Conservation (phyloP, 2,113 vertebrate genomes). For the Rhinichthys klamathensis region DNA sequence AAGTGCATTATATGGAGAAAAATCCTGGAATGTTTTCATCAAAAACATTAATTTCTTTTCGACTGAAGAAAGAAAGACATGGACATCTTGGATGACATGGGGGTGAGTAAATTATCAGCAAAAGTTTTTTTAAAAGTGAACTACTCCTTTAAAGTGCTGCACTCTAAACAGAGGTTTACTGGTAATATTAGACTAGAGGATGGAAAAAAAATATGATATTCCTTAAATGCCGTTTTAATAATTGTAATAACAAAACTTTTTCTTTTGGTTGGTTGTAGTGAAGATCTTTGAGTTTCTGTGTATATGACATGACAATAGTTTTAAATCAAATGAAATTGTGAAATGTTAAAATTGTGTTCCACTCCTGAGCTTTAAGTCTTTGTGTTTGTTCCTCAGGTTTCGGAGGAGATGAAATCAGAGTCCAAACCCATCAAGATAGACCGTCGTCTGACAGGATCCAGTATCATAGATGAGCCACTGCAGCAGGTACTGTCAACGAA, state of each 20-base stretch:
- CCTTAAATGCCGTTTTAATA: background rate
- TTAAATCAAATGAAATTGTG: background rate
- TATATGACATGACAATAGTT: background rate
- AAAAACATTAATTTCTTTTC: no score
- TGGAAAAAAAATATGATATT: background rate
- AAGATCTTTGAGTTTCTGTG: background rate
- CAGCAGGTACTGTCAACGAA: conserved; percentile 82
- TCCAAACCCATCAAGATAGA: conserved; percentile 91
- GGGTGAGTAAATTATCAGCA: no score
- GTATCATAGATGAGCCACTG: conserved; percentile 97
- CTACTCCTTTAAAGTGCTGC: no score
- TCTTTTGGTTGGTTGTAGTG: background rate
- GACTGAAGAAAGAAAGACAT: no score
- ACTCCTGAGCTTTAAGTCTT: background rate
- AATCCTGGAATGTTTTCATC: no score
- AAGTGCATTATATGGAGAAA: no score
- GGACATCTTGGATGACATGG: no score
- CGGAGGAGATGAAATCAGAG: conserved; percentile 96
- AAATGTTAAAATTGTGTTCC: background rate
- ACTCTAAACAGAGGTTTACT: background rate
- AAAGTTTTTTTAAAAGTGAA: no score
- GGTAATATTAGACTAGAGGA: background rate
- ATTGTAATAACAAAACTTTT: background rate
- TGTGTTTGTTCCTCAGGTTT: conserved; percentile 76
- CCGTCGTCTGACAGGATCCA: conserved; percentile 94